Percentiles rank a stretch among this genome's conserved stretches.
Evolutionary conservation across 2,113 vertebrate genomes (phyloP).

Genomic region (Zosterops pallidus): DNA sequence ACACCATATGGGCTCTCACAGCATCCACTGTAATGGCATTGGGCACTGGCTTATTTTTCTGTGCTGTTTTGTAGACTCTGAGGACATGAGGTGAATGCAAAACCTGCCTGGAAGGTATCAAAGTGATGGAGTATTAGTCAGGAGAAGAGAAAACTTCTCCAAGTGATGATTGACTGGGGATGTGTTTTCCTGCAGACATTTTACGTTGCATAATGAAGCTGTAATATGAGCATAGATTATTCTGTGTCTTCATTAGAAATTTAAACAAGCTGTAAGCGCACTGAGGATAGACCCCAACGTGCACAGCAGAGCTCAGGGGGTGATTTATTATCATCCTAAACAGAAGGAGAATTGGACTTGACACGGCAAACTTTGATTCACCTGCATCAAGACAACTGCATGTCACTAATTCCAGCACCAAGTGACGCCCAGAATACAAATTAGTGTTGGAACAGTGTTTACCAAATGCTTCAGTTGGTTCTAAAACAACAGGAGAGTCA

Average conservation of each 20-base stretch:
- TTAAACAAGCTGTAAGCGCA: conserved; percentile 39
- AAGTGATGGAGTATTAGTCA: background rate
- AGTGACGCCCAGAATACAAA: conserved; percentile 20
- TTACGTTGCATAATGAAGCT: conserved; percentile 7
- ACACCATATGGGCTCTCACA: conserved; percentile 20
- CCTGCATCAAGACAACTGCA: conserved; percentile 1
- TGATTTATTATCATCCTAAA: conserved; percentile 28
- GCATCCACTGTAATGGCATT: background rate
- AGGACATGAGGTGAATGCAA: conserved; percentile 44
- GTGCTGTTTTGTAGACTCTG: background rate
- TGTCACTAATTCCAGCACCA: background rate
- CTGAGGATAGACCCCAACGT: background rate
- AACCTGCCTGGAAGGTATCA: background rate
- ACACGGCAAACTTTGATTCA: conserved; percentile 35
- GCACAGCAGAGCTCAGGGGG: conserved; percentile 4
- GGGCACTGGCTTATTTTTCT: conserved; percentile 38
- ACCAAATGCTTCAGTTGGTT: conserved; percentile 30
- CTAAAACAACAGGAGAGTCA: background rate
- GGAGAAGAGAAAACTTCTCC: conserved; percentile 27
- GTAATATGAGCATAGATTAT: conserved; percentile 21
- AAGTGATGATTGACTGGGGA: background rate
- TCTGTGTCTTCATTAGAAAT: conserved; percentile 25
- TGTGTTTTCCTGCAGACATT: conserved; percentile 13
- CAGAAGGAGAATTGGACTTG: conserved; percentile 20
- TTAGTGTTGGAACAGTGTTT: background rate